Base-by-base conservation (phyloP, 1,140 invertebrate genomes). In the Anastrepha obliqua region DNA sequence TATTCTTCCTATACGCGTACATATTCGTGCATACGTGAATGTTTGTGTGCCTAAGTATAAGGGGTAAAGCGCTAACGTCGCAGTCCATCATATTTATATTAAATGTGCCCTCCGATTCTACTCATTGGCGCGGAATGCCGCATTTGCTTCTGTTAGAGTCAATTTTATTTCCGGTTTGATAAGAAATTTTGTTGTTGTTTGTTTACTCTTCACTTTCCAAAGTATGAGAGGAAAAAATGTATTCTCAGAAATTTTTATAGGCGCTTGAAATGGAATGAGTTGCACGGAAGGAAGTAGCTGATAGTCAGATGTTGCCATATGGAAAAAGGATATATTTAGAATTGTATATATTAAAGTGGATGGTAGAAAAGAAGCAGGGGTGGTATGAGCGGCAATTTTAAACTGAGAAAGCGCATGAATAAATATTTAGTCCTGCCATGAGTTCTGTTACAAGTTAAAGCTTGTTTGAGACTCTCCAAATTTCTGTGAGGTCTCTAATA, bases 81-180 rank as follows among this genome's bases (percentile, higher is more conserved):
- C 11, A 11, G 51, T 11, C 51, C 3, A 55, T 55, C 51, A 55
- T 55, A 2, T 55, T 55, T 55, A 2, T 55, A 55, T 55, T 6
- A 55, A 55, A 55, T 55, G 11, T 55, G 51, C 6, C 11, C 6
- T 2, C 6, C n/a, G 60, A 62, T 13, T 62, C 13, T 17, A 62
- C 4, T 8, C 60, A 62, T 5, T 62, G 60, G n/a, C 60, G 60
- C 4, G 4, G 60, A 62, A 17, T 17, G 60, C 60, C 9, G 60
- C 8, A 5, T 9, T 17, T 9, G 9, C 15, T 55, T 55, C 51
- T 55, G 51, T 13, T 62, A 62, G 6, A 62, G n/a, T 62, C 1
- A 62, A n/a, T 62, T 62, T 8, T 8, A 62, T n/a, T 62, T 62
- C 60, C 60, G 60, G 60, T 62, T 62, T 62, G 60, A 62, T 62